Evolutionary conservation across 1,140 invertebrate genomes (phyloP), one percentile per base, ranked within the genome.

Genomic region (Drosophila bifasciata): DNA sequence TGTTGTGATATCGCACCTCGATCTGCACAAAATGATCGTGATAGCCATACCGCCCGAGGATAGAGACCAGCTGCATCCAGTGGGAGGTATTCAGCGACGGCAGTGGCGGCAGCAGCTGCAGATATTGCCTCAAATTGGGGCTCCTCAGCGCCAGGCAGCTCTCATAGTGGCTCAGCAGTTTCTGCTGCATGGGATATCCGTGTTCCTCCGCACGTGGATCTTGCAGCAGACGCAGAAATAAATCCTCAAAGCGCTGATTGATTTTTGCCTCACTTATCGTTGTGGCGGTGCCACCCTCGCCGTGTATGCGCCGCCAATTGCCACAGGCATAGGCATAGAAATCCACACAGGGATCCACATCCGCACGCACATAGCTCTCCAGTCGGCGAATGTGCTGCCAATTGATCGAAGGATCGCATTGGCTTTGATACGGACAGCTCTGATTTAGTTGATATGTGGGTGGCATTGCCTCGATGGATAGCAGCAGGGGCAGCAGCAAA

Each of bases 241-340:
- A 45, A 3, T 64, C 25, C 32, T 63, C 67, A 43, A 81, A 86
- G 1, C 68, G 59, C 6, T 62, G 53, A 21, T 81, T 69, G 11
- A 88, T 75, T 3, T 57, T 49, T 0, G 36, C 21, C 11, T 76
- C 83, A 32, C 83, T 86, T 2, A 81, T 17, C 1, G 58, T 58
- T 57, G 85, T 88, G 6, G 83, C 69, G 1, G 83, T 88, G 3
- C 49, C 58, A 8, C 70, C 57, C 4, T 48, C 32, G 5, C 44
- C 72, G 6, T 85, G 81, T 15, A 57, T 55, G 1, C 23, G n/a
- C 2, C 25, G 17, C 97, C 97, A 97, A 69, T 96, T 96, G n/a
- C 97, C 96, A 89, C 97, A 98, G 1, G 97, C 95, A 80, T 96
- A 98, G 77, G 95, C 94, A 90, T 97, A 98, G 89, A 98, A 98